A percentile compares a stretch with the other conserved stretches of the same genome.
These are phyloP conservation scores for Babyrousa celebensis DNA, from an alignment of 2,797 vertebrate genomes.

Conservation along the genomic window DNA sequence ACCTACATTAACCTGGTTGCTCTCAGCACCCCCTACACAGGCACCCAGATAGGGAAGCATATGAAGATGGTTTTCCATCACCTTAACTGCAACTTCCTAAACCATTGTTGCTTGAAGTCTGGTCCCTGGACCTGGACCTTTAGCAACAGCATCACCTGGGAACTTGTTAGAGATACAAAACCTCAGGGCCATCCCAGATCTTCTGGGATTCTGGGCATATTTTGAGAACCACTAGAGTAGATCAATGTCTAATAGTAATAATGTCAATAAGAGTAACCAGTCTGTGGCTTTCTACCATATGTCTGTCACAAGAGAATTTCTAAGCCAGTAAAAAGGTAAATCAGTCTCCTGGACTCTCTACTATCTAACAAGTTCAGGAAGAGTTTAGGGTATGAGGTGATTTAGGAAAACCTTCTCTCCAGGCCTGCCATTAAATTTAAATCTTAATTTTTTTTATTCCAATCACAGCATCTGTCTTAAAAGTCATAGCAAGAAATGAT, in stretches of 20 bases:
- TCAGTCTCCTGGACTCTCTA: background rate
- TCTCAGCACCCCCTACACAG: rapidly evolving
- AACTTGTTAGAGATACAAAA: background rate
- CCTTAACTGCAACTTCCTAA: background rate
- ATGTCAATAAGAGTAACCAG: background rate
- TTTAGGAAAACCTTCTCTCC: background rate
- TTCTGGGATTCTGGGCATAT: background rate
- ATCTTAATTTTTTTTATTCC: background rate
- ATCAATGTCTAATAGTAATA: background rate
- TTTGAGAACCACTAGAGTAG: background rate
- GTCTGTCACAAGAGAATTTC: background rate
- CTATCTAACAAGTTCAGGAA: background rate
- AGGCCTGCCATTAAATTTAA: background rate
- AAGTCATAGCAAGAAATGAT: background rate
- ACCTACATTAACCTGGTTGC: background rate
- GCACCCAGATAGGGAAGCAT: background rate
- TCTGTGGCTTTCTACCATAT: background rate
- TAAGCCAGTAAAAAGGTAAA: background rate
- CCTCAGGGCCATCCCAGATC: background rate
- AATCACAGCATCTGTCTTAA: background rate
- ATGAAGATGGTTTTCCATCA: background rate
- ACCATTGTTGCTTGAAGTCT: background rate
- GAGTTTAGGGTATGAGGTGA: background rate
- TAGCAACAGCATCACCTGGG: background rate
- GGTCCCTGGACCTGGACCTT: background rate